phyloP scores from a whole-genome alignment of 2,113 vertebrate species.

The Carassius gibelio region DNA sequence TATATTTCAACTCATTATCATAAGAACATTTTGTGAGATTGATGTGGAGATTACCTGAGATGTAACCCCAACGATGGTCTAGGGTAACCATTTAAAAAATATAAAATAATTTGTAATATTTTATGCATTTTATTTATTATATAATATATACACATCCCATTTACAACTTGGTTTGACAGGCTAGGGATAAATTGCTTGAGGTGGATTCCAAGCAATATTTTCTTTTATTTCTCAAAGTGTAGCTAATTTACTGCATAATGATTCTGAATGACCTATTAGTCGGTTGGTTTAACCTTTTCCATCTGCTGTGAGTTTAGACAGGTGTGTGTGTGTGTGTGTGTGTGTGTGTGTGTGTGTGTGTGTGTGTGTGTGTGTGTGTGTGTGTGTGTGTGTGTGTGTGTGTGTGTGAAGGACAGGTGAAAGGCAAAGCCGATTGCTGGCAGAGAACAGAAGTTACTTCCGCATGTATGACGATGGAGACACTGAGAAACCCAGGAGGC shows the following conservation, averaged over 20 bases:
- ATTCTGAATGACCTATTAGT: not conserved
- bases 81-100: not conserved
- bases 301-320: slow-evolving; percentile 23
- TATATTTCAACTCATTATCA: not conserved
- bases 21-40: not conserved
- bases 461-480: slow-evolving; percentile 56
- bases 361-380: slow-evolving; percentile 16
- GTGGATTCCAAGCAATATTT: not conserved
- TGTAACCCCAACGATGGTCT: not conserved
- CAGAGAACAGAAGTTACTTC: slow-evolving; percentile 31
- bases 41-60: no score
- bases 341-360: slow-evolving; percentile 31
- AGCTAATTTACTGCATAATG: slow-evolving; percentile 10
- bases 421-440: slow-evolving; percentile 21
- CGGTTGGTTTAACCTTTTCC: slow-evolving; percentile 1
- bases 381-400: slow-evolving; percentile 33
- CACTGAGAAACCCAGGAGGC: not conserved
- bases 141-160: not conserved
- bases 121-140: not conserved
- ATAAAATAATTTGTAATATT: not conserved
- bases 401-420: slow-evolving; percentile 38
- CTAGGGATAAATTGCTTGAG: not conserved
- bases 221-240: not conserved
- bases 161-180: not conserved
- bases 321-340: not conserved